Conservation (phyloP, 2,797 vertebrate genomes). For the Xenentodon cancila region DNA sequence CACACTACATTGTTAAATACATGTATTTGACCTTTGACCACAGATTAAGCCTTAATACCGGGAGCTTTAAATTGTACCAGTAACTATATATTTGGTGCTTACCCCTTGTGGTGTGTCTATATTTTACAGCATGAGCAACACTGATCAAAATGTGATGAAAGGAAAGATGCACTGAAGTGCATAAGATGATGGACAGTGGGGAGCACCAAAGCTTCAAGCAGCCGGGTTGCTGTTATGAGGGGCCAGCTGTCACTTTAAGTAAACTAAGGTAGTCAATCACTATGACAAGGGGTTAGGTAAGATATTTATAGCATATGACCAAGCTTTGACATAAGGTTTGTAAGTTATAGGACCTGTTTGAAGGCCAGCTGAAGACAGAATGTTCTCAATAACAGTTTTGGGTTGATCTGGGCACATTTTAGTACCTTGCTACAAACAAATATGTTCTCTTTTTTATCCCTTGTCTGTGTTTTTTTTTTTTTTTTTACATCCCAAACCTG, state of each 20-base stretch:
- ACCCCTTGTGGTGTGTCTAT: too few relatives aligned
- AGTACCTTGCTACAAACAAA: not conserved
- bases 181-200: not conserved
- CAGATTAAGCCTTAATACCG: constrained; percentile 7
- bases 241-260: constrained; percentile 3
- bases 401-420: too few relatives aligned
- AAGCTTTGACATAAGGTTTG: constrained; percentile 3
- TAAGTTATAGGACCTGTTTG: not conserved
- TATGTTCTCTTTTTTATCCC: not conserved
- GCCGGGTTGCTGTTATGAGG: not conserved
- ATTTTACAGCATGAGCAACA: not conserved
- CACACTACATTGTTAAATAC: not conserved
- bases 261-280: constrained; percentile 23
- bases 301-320: not conserved
- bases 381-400: too few relatives aligned
- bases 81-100: not conserved
- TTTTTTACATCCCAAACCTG: too few relatives aligned
- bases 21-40: constrained; percentile 4
- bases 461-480: too few relatives aligned
- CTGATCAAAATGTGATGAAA: not conserved
- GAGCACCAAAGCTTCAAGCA: not conserved
- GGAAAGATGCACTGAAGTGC: not conserved
- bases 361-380: not conserved
- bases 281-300: constrained; percentile 5
- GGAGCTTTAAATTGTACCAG: not conserved